Evolutionary conservation across 2,797 vertebrate species (phyloP).

Genomic region (Vireo griseus): DNA sequence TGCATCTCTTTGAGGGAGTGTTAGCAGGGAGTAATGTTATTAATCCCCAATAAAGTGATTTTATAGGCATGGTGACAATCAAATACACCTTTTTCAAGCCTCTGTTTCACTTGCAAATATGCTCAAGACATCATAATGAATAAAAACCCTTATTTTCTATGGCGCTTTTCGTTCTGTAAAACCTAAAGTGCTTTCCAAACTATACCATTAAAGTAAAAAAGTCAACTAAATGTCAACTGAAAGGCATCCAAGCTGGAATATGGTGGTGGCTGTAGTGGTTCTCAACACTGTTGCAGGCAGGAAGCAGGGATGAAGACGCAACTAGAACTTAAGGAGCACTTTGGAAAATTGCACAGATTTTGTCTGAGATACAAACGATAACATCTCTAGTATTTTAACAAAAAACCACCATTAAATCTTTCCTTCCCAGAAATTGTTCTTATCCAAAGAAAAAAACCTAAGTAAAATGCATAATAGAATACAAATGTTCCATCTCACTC

Average conservation of each 20-base stretch:
- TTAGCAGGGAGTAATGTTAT: background rate
- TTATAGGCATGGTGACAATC: background rate
- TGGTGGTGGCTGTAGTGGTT: background rate
- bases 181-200: background rate
- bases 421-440: background rate
- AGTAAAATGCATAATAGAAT: background rate
- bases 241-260: background rate
- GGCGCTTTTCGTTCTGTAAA: background rate
- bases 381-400: background rate
- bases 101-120: background rate
- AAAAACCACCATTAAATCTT: rapidly evolving
- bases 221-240: background rate
- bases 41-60: background rate
- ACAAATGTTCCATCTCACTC: background rate
- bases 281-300: background rate
- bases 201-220: background rate
- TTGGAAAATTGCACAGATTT: background rate
- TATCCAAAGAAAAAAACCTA: background rate
- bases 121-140: background rate
- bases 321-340: background rate
- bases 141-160: background rate
- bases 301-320: background rate
- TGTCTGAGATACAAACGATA: background rate
- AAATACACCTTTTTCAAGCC: background rate
- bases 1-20: background rate